These are phyloP conservation scores for Planiliza haematocheilus DNA, from an alignment of 2,113 vertebrate genomes.

Conservation along the genomic window DNA sequence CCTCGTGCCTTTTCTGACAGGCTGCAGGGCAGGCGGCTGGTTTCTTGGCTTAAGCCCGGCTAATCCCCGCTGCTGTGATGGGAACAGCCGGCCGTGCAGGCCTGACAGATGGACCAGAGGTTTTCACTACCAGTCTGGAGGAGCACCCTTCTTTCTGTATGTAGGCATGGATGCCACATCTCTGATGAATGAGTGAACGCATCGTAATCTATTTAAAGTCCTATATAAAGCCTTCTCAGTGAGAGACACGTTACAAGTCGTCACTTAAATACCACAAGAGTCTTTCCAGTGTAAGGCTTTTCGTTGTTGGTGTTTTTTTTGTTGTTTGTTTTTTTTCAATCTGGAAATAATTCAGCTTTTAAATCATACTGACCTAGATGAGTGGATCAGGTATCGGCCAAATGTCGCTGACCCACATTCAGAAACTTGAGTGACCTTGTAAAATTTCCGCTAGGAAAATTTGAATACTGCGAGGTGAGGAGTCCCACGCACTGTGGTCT, in stretches of 20 bases:
- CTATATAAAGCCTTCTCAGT: background rate
- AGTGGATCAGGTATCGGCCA: background rate
- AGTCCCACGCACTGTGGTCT: no score
- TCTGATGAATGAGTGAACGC: slow-evolving; percentile 10
- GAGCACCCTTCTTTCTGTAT: slow-evolving; percentile 32
- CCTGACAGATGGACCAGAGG: slow-evolving; percentile 79
- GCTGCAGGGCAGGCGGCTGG: slow-evolving; percentile 51
- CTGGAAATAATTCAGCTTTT: background rate
- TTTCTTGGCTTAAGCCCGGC: slow-evolving; percentile 76
- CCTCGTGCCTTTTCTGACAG: slow-evolving; percentile 55
- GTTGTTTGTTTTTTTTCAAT: no score
- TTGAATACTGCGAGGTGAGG: no score
- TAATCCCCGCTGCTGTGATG: slow-evolving; percentile 74
- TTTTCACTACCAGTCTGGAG: slow-evolving; percentile 54
- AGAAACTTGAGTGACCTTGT: background rate
- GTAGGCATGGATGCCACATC: background rate
- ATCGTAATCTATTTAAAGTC: no score
- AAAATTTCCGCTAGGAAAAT: no score
- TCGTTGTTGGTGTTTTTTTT: no score
- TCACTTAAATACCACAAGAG: background rate
- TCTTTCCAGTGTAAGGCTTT: no score
- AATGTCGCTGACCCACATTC: background rate
- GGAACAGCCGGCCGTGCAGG: slow-evolving; percentile 49
- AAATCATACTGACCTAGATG: slow-evolving; percentile 6
- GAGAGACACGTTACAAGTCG: slow-evolving; percentile 4